A percentile compares a stretch with the other conserved stretches of the same genome.
Evolutionary conservation across 2,113 vertebrate genomes (phyloP).

Genomic region (Lepisosteus oculatus): DNA sequence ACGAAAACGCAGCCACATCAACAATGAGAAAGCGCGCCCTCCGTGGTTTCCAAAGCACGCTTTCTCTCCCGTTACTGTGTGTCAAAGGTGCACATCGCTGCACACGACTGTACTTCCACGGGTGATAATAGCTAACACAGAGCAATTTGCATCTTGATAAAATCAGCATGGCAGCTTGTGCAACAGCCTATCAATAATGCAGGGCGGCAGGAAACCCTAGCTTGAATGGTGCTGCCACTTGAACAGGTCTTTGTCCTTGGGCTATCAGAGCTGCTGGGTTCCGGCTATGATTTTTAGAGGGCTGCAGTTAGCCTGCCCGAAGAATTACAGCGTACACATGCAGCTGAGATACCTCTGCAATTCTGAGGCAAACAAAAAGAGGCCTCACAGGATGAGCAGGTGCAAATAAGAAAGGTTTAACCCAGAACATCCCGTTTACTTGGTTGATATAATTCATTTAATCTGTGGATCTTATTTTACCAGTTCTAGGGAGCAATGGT

Average conservation of each 20-base stretch:
- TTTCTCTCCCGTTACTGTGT: too few relatives aligned
- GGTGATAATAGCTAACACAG: slow-evolving; percentile 15
- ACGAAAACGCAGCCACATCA: neutral
- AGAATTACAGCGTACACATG: too few relatives aligned
- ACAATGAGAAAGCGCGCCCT: neutral
- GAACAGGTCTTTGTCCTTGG: slow-evolving; percentile 19
- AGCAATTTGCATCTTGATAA: slow-evolving; percentile 44
- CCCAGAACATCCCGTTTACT: too few relatives aligned
- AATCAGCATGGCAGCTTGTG: slow-evolving; percentile 44
- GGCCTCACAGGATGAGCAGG: too few relatives aligned
- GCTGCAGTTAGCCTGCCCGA: too few relatives aligned
- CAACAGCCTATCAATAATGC: slow-evolving; percentile 66
- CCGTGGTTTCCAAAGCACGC: slow-evolving; percentile 30
- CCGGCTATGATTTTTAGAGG: neutral
- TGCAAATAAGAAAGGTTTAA: too few relatives aligned
- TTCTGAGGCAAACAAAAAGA: too few relatives aligned
- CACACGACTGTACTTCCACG: neutral
- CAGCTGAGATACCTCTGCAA: too few relatives aligned
- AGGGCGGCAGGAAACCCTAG: slow-evolving; percentile 48
- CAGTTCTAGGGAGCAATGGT: too few relatives aligned
- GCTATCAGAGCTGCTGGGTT: slow-evolving; percentile 22
- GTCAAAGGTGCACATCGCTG: too few relatives aligned
- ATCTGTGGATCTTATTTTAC: too few relatives aligned
- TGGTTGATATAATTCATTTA: too few relatives aligned
- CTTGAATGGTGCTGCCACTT: slow-evolving; percentile 27